These are phyloP conservation scores for Melanchra persicariae DNA, from an alignment of 2,888 invertebrate species.

Conservation along the genomic window DNA sequence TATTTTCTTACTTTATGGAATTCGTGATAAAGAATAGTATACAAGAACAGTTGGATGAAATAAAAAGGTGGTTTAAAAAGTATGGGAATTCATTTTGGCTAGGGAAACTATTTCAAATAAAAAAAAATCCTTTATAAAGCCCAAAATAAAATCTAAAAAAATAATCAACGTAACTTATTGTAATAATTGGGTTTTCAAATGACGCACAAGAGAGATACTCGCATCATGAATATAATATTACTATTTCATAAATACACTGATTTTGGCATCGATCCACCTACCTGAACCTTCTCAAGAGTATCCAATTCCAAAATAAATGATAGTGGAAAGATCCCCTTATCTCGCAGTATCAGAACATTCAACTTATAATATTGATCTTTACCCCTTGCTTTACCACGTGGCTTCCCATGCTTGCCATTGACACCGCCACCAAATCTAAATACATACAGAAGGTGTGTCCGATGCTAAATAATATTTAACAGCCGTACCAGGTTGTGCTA, in stretches of 20 bases:
- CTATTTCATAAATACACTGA: not conserved
- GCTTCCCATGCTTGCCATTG: constrained; percentile 11
- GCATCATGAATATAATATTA: too few relatives aligned
- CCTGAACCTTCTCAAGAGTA: constrained; percentile 36
- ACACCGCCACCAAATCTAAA: not conserved
- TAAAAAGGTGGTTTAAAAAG: too few relatives aligned
- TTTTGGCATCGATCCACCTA: constrained; percentile 14
- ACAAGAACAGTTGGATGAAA: too few relatives aligned
- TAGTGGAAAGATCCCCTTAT: constrained; percentile 41
- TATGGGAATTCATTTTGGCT: too few relatives aligned
- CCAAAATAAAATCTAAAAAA: too few relatives aligned
- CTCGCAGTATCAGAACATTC: constrained; percentile 20
- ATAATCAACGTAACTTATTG: too few relatives aligned
- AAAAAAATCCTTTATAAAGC: too few relatives aligned
- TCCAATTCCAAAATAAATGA: constrained; percentile 30
- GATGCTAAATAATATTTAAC: not conserved
- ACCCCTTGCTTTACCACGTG: constrained; percentile 28
- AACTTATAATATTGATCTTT: constrained; percentile 54
- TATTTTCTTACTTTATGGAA: not conserved
- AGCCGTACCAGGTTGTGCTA: not conserved
- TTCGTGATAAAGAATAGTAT: too few relatives aligned
- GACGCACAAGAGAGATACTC: not conserved
- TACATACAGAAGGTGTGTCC: constrained; percentile 10
- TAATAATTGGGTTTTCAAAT: not conserved
- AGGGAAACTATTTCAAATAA: too few relatives aligned